Base-by-base conservation (phyloP, 2,888 invertebrate species). In the Boloria euphrosyne region DNA sequence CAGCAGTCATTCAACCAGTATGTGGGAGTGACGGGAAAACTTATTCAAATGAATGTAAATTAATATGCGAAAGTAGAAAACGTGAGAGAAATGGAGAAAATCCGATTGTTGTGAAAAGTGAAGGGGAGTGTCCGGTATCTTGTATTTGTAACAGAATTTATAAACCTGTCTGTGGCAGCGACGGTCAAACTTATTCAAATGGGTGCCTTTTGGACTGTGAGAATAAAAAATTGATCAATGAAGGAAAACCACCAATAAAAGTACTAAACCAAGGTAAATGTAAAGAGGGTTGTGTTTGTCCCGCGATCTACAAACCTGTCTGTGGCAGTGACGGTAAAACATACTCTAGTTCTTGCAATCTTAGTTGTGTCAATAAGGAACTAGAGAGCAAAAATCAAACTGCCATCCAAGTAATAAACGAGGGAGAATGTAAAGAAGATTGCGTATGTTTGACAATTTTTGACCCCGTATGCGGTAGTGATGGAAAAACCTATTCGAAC, bases 11-110 rank as follows among this genome's bases (percentile, higher is more conserved):
- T 54, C 13, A 62, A 22, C 75, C 75, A 3, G 72, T 79, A 2
- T 80, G 79, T 43, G 78, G 74, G 1, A 71, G 58, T 31, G 77
- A 78, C 43, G 76, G 74, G 0, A 22, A 70, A 10, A 79, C 77
- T 5, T 96, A 96, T 81, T 86, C 89, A 66, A 95, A 94, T 81
- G 59, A 53, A 14, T 78, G 76, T 43, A 5, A 58, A 7, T 59
- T 78, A 2, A 59, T 64, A n/a, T 67, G 63, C 22, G 70, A 76
- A 54, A 80, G 72, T 58, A 65, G 38, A 1, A 50, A 71, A 18
- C 66, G 66, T 4, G 49, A 71, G 31, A 46, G n/a, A 4, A 52
- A 73, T 27, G 49, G 58, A n/a, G 49, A 61, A 4, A 38, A 70
- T 13, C 22, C 65, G 1, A 59, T 78, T 13, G 53, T 10, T 6